phyloP scores from a whole-genome alignment of 2,113 vertebrate species.

The Podiceps cristatus region DNA sequence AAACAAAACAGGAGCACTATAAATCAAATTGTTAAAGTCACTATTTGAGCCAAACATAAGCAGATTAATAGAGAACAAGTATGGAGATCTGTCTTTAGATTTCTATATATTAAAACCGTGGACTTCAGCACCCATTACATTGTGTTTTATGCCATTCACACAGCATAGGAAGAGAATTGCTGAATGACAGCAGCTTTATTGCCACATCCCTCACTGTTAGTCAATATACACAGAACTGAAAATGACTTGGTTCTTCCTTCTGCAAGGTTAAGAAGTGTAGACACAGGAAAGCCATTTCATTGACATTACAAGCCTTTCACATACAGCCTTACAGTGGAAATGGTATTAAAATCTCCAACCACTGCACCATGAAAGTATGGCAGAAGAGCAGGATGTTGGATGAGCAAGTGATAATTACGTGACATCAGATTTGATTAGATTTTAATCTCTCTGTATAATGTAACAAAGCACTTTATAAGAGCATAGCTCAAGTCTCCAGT shows the following conservation, averaged over 20 bases:
- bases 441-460: not conserved
- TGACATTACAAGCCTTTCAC: not conserved
- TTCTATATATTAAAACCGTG: not conserved
- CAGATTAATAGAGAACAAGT: conserved; percentile 50
- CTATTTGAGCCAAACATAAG: conserved; percentile 4
- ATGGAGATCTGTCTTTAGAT: not conserved
- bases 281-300: not conserved
- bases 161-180: accelerated
- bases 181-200: not conserved
- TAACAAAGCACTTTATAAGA: not conserved
- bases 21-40: conserved; percentile 73
- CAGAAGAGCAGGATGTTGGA: not conserved
- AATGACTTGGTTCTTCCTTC: not conserved
- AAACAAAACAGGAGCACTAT: conserved; percentile 57
- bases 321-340: not conserved
- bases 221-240: not conserved
- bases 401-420: not conserved
- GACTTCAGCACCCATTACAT: not conserved
- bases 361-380: not conserved
- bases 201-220: not conserved
- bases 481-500: not conserved
- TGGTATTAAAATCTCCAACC: not conserved
- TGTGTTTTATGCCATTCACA: not conserved
- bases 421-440: not conserved
- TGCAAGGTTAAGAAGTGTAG: not conserved